Conservation (phyloP, 2,113 vertebrate species). For the Hyperopisus bebe region DNA sequence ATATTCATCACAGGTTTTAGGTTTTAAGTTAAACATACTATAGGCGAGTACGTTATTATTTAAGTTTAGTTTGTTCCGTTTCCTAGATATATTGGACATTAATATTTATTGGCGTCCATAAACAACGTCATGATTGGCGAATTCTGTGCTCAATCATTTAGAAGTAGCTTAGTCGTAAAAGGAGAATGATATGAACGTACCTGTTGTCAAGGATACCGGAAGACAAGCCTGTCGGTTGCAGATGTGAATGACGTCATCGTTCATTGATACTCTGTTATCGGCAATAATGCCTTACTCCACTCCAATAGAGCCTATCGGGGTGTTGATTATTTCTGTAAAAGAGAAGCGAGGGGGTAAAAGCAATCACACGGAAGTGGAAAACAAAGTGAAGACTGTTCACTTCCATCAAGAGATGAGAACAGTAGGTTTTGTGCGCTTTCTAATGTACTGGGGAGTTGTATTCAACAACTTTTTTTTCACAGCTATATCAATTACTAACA, state of each 20-base stretch:
- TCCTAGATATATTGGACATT: conserved; percentile 26
- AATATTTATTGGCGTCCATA: conserved; percentile 18
- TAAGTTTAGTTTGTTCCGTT: not conserved
- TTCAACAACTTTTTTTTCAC: not conserved
- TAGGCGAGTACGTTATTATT: not conserved
- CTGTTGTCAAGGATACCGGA: conserved; percentile 47
- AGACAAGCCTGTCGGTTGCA: conserved; percentile 31
- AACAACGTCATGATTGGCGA: conserved; percentile 28
- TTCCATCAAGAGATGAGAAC: conserved; percentile 8
- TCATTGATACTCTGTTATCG: conserved; percentile 53
- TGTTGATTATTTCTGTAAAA: conserved; percentile 39
- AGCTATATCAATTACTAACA: not conserved
- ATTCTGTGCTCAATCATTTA: conserved; percentile 36
- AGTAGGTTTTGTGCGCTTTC: conserved; percentile 32
- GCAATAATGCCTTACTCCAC: conserved; percentile 44
- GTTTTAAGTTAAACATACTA: not conserved
- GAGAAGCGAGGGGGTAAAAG: conserved; percentile 42
- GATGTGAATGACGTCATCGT: conserved; percentile 38
- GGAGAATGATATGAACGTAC: conserved; percentile 15
- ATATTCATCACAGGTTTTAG: not conserved
- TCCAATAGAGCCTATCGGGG: conserved; percentile 41
- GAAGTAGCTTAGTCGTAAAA: conserved; percentile 35
- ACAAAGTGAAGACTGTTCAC: conserved; percentile 17
- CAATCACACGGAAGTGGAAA: conserved; percentile 29
- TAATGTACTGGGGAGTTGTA: not conserved